phyloP scores from a whole-genome alignment of 2,113 vertebrate genomes.

The Crotalus helleri region DNA sequence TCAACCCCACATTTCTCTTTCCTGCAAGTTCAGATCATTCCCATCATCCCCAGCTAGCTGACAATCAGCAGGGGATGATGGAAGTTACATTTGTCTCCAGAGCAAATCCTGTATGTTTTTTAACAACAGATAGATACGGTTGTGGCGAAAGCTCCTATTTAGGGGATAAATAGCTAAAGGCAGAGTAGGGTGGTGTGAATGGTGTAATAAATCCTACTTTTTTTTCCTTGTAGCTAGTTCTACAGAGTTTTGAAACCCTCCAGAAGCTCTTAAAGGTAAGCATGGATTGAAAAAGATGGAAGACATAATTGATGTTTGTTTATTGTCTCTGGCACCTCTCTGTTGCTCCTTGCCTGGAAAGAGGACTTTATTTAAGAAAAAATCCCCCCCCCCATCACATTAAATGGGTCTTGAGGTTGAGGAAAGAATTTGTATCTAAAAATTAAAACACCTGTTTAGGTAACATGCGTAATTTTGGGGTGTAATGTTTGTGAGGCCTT shows the following conservation, averaged over 20 bases:
- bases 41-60: neutral
- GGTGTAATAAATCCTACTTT: neutral
- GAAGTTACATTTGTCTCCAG: neutral
- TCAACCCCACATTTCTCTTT: neutral
- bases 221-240: slow-evolving; percentile 77
- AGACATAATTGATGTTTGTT: neutral
- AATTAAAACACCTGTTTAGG: neutral
- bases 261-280: slow-evolving; percentile 91
- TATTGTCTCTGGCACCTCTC: neutral
- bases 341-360: neutral
- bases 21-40: neutral
- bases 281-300: fast-evolving
- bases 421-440: neutral
- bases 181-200: neutral
- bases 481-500: neutral
- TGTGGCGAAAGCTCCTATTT: neutral
- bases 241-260: slow-evolving; percentile 87
- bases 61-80: neutral
- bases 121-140: neutral
- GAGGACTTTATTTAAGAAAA: neutral
- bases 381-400: neutral
- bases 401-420: neutral
- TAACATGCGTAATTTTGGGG: neutral
- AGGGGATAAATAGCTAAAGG: neutral
- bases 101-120: neutral